Evolutionary conservation across 2,888 invertebrate genomes (phyloP), one percentile per base, ranked within the genome.

Genomic region (Rotaria macrura): DNA sequence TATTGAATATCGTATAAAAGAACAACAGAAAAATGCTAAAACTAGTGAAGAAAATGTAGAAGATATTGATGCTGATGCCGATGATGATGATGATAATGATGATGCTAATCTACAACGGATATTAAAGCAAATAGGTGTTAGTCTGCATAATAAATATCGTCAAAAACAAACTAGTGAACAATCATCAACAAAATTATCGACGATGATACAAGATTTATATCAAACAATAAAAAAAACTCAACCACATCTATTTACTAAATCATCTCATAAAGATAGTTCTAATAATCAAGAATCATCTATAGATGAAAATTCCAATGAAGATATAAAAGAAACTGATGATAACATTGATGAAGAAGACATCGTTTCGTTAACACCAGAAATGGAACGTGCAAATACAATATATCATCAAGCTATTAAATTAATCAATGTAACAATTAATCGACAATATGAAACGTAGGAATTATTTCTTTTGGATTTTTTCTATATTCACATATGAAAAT

Each of bases 371-470:
- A 79, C 79, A 43, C 79, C 79, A 10, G 79, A 79, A 79, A 43
- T 79, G 43, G 79, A 79, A 25, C 43, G 25, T n/a, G 79, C 79
- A 6, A 79, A 79, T 79, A 79, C 23, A n/a, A 23, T 79, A 10
- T 79, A 40, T 79, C 25, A 40, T 79, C 40, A 79, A n/a, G 79
- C 43, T 43, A 79, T 79, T 9, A 79, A 79, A 43, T 79, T 79
- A 43, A 79, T 79, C 14, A 79, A 79, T 79, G 79, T 25, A 4
- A 79, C 79, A 6, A 4, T 20, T 12, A 79, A 79, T n/a, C 43
- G 43, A 40, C 79, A 79, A 43, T 25, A 40, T 43, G 79, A 79
- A 12, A 34, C 65, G 79, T 79, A 79, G 43, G 25, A 10, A 12
- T 65, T 20, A 20, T 12, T 40, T 3, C 20, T 7, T 43, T 43